Base-by-base conservation (phyloP, 2,113 vertebrate species). In the Albula glossodonta region DNA sequence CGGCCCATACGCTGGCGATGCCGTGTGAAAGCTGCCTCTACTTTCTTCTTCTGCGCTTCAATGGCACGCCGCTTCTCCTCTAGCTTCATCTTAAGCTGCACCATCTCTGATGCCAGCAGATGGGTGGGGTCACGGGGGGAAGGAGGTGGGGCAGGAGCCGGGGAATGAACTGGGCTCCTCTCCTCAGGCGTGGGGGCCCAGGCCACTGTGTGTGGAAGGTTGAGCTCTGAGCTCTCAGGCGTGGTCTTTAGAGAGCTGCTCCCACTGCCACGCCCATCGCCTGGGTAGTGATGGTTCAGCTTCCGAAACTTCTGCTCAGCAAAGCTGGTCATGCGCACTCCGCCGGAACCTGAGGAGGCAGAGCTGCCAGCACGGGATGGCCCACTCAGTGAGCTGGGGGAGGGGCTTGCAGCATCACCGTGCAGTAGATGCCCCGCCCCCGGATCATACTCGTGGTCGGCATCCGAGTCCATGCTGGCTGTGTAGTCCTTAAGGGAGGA, bases 271-370 rank as follows among this genome's bases (percentile, higher is more conserved):
- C 95, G 94, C 1, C 97, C 97, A 78, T 99, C 98, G 0, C 94
- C 93, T 1, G n/a, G 60, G 17, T 66, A 15, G 60, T 66, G 60
- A 48, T 96, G 93, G 89, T 96, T 96, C 74, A 97, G 53, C 88
- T 99, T 99, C 86, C 95, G 93, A 91, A 99, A 98, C 84, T 99
- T 99, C 92, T 99, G 98, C 88, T 99, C 98, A 0, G 98, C 98
- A 90, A 99, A 99, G 92, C 97, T 99, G 6, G 98, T 99, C 98
- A 99, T 99, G 84, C 97, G 97, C 87, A 98, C 95, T 22, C 96
- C 49, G 1, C 90, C 97, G 0, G 97, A 97, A 56, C 96, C 95
- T 0, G 98, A 98, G n/a, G 97, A 99, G 51, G 94, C 94, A 1
- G 97, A 96, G 91, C 98, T 99, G 19, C 96, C 94, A 6, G 97